Evolutionary conservation across 2,888 invertebrate genomes (phyloP).

Genomic region (Sphaeridia pumilis): DNA sequence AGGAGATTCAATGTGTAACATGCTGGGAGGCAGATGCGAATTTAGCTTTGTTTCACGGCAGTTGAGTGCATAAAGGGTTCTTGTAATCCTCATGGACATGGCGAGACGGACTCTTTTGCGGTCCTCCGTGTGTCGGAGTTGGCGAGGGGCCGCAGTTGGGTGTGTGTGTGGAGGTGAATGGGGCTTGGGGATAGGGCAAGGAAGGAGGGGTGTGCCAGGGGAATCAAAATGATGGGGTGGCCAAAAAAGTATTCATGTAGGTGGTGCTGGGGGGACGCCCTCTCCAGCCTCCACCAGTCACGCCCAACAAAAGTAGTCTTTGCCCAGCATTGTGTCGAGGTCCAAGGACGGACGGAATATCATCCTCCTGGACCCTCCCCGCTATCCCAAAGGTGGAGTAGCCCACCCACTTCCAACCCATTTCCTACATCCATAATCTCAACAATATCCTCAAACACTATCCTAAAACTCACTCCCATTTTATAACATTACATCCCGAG

Average conservation of each 20-base stretch:
- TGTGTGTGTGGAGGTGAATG: too few species aligned
- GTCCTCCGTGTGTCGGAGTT: too few species aligned
- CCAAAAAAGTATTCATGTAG: constrained; percentile 36
- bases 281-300: constrained; percentile 33
- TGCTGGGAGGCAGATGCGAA: too few species aligned
- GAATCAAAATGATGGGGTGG: constrained; percentile 36
- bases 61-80: too few species aligned
- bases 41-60: too few species aligned
- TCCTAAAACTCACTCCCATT: too few species aligned
- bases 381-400: constrained; percentile 36
- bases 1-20: too few species aligned
- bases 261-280: constrained; percentile 33
- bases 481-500: too few species aligned
- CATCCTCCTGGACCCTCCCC: constrained; percentile 34
- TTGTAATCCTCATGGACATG: too few species aligned
- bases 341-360: constrained; percentile 31
- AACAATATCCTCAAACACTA: constrained; percentile 7
- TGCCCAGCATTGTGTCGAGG: constrained; percentile 28
- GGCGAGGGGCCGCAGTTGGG: too few species aligned
- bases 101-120: too few species aligned
- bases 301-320: constrained; percentile 36
- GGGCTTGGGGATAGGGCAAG: too few species aligned
- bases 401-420: constrained; percentile 36
- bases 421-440: constrained; percentile 29
- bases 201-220: constrained; percentile 32